Evolutionary conservation across 2,888 invertebrate genomes (phyloP).

Genomic region (Hypsopygia costalis): DNA sequence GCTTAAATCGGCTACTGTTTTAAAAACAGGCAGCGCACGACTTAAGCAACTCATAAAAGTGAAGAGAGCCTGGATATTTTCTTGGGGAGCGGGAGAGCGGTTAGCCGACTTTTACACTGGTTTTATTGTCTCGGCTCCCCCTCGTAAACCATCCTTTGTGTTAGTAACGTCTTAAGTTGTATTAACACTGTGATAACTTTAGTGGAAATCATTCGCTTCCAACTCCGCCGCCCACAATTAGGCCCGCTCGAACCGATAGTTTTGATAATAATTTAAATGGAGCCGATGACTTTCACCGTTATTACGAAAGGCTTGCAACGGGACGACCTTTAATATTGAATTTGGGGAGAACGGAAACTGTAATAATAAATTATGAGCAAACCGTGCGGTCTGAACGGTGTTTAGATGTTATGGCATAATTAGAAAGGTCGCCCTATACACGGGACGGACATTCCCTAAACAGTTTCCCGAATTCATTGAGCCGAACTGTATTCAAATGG

Average conservation of each 20-base stretch:
- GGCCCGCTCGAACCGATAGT: slow-evolving; percentile 54
- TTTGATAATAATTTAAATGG: slow-evolving; percentile 70
- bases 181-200: slow-evolving; percentile 71
- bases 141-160: slow-evolving; percentile 65
- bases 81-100: slow-evolving; percentile 44
- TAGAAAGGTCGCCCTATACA: slow-evolving; percentile 37
- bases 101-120: slow-evolving; percentile 73
- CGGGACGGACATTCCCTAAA: slow-evolving; percentile 23
- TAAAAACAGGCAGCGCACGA: slow-evolving; percentile 54
- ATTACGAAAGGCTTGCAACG: slow-evolving; percentile 45
- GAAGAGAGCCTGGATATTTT: slow-evolving; percentile 53
- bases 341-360: slow-evolving; percentile 54
- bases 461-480: slow-evolving; percentile 1
- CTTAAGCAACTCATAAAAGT: slow-evolving; percentile 64
- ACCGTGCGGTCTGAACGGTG: slow-evolving; percentile 47
- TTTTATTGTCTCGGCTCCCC: slow-evolving; percentile 68
- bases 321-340: slow-evolving; percentile 64
- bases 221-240: slow-evolving; percentile 46
- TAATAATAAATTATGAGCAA: slow-evolving; percentile 59
- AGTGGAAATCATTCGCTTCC: slow-evolving; percentile 35
- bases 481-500: slow-evolving; percentile 10
- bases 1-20: slow-evolving; percentile 44
- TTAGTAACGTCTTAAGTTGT: slow-evolving; percentile 67
- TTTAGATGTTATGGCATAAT: slow-evolving; percentile 55
- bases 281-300: slow-evolving; percentile 48